Evolutionary conservation across 2,888 invertebrate species (phyloP), one percentile per base, ranked within the genome.

Genomic region (Ophioninae sp.): DNA sequence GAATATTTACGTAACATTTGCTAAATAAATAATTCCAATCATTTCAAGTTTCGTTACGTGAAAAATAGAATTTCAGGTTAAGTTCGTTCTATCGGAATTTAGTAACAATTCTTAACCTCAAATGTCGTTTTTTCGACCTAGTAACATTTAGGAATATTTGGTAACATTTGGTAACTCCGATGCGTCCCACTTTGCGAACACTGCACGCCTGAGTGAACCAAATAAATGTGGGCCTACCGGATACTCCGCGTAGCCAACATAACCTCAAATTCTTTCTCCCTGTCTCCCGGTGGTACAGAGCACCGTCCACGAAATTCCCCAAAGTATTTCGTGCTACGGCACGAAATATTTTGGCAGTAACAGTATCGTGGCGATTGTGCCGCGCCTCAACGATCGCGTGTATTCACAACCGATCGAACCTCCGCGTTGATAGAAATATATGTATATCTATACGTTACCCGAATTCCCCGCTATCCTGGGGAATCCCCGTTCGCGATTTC

Each of bases 271-370:
- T 64, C 76, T 44, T 65, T 39, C 61, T 13, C 65, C 23, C 22
- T 44, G 44, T 71, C 72, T 77, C 51, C 61, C 51, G 3, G 51
- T 17, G 51, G 23, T 64, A 6, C 39, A 71, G n/a, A 30, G 30
- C 71, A 20, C 51, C 39, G 67, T 65, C 63, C 64, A 71, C 67
- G 65, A 81, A 81, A 81, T 81, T 77, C 76, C 76, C 37, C 72
- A 81, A 81, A 81, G 76, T 81, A 81, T 64, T 41, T 69, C 74
- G 68, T 41, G 74, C 44, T 74, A 80, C 51, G 44, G 64, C 37
- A 37, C 37, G 74, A 64, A 64, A 74, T 64, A 74, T 74, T 74
- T 74, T 56, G 64, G 51, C 64, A 64, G 73, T 63, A 41, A 44
- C n/a, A 58, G 30, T 23, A 73, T 44, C 61, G 63, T 22, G 44